These are phyloP conservation scores for Actinopyga echinites DNA, from an alignment of 53 echinoderm and acorn worm species.

Conservation along the genomic window DNA sequence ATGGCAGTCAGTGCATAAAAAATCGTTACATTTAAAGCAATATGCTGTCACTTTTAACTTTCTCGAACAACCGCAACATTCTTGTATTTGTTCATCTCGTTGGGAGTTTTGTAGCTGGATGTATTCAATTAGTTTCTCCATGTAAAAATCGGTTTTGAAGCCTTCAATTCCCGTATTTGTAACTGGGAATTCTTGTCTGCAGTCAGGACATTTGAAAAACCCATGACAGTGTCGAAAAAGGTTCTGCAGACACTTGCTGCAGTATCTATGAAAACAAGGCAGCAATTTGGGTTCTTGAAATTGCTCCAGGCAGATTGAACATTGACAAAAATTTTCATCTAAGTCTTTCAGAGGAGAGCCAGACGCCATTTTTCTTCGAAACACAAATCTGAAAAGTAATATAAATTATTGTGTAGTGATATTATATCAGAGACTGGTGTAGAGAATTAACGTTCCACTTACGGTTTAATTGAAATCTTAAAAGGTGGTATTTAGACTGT, in stretches of 20 bases:
- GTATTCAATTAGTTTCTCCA: not conserved
- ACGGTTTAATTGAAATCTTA: too few species aligned
- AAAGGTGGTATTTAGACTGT: too few species aligned
- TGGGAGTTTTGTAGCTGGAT: constrained; percentile 1
- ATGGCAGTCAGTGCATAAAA: not conserved
- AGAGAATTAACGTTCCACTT: too few species aligned
- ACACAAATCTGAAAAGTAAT: too few species aligned
- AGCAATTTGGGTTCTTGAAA: too few species aligned
- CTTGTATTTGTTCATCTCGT: not conserved
- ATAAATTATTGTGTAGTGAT: too few species aligned
- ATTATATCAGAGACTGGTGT: too few species aligned
- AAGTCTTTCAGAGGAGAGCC: not conserved
- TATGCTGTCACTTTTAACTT: too few species aligned
- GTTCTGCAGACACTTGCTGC: not conserved
- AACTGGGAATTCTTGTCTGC: not conserved
- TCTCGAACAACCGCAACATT: not conserved
- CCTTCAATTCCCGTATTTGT: not conserved
- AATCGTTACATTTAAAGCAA: too few species aligned
- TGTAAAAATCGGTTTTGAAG: constrained; percentile 5
- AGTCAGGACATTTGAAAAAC: not conserved
- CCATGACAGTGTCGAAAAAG: not conserved
- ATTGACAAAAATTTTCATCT: too few species aligned
- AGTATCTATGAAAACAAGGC: not conserved
- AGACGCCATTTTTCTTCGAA: not conserved
- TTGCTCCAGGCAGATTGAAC: constrained; percentile 1